Percentiles rank a stretch among this genome's conserved stretches.
phyloP scores from a whole-genome alignment of 2,113 vertebrate species.

The Numenius arquata region DNA sequence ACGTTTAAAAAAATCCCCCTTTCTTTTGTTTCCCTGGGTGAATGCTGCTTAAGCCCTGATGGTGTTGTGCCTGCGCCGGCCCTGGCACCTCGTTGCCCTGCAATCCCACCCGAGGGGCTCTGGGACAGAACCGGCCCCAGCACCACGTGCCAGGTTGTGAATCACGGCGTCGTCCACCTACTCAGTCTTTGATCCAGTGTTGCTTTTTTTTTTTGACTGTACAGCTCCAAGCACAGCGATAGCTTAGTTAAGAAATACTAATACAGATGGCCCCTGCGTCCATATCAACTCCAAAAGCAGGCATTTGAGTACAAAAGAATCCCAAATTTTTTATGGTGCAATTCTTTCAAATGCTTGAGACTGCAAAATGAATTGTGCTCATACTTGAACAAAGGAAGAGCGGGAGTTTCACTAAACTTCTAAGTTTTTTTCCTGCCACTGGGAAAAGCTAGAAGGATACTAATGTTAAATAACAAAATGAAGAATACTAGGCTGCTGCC shows the following conservation, averaged over 20 bases:
- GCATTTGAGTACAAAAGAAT: neutral
- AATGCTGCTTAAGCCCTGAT: neutral
- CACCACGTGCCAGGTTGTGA: neutral
- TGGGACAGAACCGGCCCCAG: neutral
- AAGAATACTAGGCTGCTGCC: neutral
- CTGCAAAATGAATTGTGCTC: neutral
- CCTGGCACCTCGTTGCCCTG: neutral
- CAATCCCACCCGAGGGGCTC: neutral
- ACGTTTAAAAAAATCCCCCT: neutral
- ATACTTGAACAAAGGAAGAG: neutral
- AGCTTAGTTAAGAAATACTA: neutral
- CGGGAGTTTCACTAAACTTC: neutral
- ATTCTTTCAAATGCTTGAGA: neutral
- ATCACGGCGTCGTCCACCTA: neutral
- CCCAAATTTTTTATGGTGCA: neutral
- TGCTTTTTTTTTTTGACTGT: neutral
- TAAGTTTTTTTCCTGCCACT: neutral
- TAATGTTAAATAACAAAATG: neutral
- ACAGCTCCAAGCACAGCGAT: neutral
- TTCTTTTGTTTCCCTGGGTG: neutral
- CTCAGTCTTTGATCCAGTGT: neutral
- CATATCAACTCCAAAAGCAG: neutral
- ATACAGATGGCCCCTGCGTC: neutral
- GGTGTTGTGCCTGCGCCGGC: neutral
- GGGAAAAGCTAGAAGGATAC: neutral